Percentiles rank a stretch among this genome's conserved stretches.
These are phyloP conservation scores for Talpa occidentalis DNA, from an alignment of 2,113 vertebrate genomes.

Conservation along the genomic window DNA sequence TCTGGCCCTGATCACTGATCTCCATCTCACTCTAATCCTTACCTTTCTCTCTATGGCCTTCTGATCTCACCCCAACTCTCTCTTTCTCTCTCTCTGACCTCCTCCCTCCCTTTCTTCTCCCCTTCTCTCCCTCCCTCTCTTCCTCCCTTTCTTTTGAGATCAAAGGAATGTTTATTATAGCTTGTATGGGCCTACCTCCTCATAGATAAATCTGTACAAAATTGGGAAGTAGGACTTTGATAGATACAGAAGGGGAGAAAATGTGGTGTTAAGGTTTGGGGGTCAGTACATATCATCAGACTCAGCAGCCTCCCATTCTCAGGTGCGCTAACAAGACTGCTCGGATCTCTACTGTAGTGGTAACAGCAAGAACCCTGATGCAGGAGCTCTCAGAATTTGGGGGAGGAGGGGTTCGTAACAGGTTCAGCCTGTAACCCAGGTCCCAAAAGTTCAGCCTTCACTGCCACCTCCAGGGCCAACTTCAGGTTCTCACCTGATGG, in stretches of 20 bases:
- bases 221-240: neutral
- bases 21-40: neutral
- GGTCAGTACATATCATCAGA: neutral
- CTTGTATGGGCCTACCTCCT: constrained; percentile 3
- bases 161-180: constrained; percentile 58
- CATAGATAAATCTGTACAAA: constrained; percentile 73
- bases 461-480: constrained; percentile 93
- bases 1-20: neutral
- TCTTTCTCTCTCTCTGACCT: neutral
- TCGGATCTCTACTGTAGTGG: neutral
- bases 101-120: neutral
- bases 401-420: neutral
- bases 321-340: neutral
- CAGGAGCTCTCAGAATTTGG: neutral
- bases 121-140: neutral
- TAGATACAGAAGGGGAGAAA: neutral
- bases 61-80: neutral
- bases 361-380: accelerated
- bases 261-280: neutral
- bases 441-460: constrained; percentile 95
- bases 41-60: neutral
- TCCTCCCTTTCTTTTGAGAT: no score
- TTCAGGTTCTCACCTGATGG: constrained; percentile 91
- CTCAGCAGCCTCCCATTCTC: constrained; percentile 12
- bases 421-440: constrained; percentile 89